phyloP scores from a whole-genome alignment of 2,888 invertebrate species.

The Caradrina clavipalpis region DNA sequence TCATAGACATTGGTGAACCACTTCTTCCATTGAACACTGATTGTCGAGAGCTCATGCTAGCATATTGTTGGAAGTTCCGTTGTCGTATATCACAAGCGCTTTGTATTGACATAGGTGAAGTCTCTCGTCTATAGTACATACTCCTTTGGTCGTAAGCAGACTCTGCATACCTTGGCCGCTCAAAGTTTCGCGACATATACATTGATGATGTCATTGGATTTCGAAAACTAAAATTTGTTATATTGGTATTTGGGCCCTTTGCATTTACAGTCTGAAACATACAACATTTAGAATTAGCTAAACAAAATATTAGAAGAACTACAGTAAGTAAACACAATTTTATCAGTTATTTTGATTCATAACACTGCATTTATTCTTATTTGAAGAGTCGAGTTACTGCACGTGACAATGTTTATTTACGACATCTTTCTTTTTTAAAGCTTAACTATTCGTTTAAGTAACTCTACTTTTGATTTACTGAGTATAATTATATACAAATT shows the following conservation, averaged over 20 bases:
- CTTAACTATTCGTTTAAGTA: no score
- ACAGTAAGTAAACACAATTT: neutral
- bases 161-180: slow-evolving; percentile 67
- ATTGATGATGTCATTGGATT: slow-evolving; percentile 74
- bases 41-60: slow-evolving; percentile 71
- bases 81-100: slow-evolving; percentile 72
- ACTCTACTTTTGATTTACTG: neutral
- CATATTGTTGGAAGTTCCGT: slow-evolving; percentile 67
- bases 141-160: slow-evolving; percentile 73
- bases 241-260: slow-evolving; percentile 75
- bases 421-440: no score
- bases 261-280: slow-evolving; percentile 74
- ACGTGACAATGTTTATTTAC: no score
- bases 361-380: no score
- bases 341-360: no score
- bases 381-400: no score
- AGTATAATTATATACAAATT: neutral
- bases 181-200: slow-evolving; percentile 72
- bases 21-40: slow-evolving; percentile 76
- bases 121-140: slow-evolving; percentile 73
- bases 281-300: neutral
- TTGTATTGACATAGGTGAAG: slow-evolving; percentile 61
- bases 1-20: slow-evolving; percentile 80
- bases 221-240: slow-evolving; percentile 70
- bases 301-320: neutral